Base-by-base conservation (phyloP, 1,140 invertebrate genomes). In the Microplitis demolitor region DNA sequence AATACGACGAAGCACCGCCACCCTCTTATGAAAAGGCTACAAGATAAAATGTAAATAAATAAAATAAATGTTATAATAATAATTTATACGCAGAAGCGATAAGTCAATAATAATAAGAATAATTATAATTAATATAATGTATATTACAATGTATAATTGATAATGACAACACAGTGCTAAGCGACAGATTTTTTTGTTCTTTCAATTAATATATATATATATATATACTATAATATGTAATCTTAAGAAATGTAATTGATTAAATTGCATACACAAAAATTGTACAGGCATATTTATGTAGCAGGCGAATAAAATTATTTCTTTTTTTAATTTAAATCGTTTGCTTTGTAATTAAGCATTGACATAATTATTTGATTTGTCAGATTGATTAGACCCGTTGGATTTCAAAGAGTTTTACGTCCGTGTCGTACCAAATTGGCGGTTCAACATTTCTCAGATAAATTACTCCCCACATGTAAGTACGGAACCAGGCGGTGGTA, bases 391-490 rank as follows among this genome's bases (percentile, higher is more conserved):
- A 96, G 66, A 97, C 93, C 78, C 95, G 89, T 83, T 98, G 96
- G 79, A 98, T 97, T 88, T 99, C 98, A 88, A 99, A 99, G 62
- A 99, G 89, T 86, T 98, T 98, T 5, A 99, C 97, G 84, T 98
- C 96, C 0, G 98, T 99, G 83, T 99, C 98, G 85, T 98, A 99
- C 98, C 98, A 99, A 79, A 99, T 97, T 0, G 98, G 97, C 24
- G 98, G 98, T 85, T 99, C 97, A 58, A 98, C 93, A 88, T 99
- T 99, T 80, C 96, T 92, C 70, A 99, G 90, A 88, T 99, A 99
- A 77, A 99, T 98, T 31, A 99, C 95, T 50, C 98, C 98, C 97
- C 98, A 99, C 92, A 99, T 97, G 83, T 99, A 99, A 1, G 97
- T 99, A 66, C 97, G 89, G 88, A 99, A 99, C 98, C 98, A 99